A percentile compares a stretch with the other conserved stretches of the same genome.
phyloP scores from a whole-genome alignment of 2,888 invertebrate genomes.

The Spilosoma lubricipeda region DNA sequence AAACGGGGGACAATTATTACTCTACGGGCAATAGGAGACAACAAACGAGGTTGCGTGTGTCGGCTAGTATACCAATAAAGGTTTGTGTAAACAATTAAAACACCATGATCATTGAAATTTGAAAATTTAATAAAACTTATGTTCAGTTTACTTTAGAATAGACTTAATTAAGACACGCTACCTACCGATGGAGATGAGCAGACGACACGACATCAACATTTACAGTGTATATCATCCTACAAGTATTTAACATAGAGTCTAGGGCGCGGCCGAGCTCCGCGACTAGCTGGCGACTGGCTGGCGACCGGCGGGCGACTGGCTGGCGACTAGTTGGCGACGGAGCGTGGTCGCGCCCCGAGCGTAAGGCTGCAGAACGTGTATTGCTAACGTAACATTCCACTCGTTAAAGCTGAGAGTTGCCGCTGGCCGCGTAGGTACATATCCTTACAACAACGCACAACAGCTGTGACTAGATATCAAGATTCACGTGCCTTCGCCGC shows the following conservation, averaged over 20 bases:
- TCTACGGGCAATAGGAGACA: too few species aligned
- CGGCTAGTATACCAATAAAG: background rate
- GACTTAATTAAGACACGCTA: slow-evolving; percentile 75
- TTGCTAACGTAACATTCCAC: slow-evolving; percentile 62
- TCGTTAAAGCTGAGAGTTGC: slow-evolving; percentile 61
- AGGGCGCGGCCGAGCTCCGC: slow-evolving; percentile 10
- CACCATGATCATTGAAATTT: slow-evolving; percentile 70
- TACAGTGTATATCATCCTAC: slow-evolving; percentile 27
- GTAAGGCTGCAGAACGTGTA: slow-evolving; percentile 61
- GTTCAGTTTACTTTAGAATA: slow-evolving; percentile 76
- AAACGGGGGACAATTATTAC: too few species aligned
- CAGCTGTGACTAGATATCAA: slow-evolving; percentile 78
- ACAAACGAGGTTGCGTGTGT: too few species aligned
- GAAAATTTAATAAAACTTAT: slow-evolving; percentile 85
- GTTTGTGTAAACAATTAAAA: slow-evolving; percentile 33
- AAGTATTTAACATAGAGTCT: slow-evolving; percentile 14
- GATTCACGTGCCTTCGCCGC: slow-evolving; percentile 65
- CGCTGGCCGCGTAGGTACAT: slow-evolving; percentile 37
- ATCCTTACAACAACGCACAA: slow-evolving; percentile 66
- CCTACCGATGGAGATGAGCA: slow-evolving; percentile 72
- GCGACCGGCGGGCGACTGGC: background rate
- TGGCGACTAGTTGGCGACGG: background rate
- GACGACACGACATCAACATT: slow-evolving; percentile 59
- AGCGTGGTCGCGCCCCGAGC: slow-evolving; percentile 10
- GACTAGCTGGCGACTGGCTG: background rate